phyloP scores from a whole-genome alignment of 1,140 invertebrate genomes.

The Drosophila seguyi region DNA sequence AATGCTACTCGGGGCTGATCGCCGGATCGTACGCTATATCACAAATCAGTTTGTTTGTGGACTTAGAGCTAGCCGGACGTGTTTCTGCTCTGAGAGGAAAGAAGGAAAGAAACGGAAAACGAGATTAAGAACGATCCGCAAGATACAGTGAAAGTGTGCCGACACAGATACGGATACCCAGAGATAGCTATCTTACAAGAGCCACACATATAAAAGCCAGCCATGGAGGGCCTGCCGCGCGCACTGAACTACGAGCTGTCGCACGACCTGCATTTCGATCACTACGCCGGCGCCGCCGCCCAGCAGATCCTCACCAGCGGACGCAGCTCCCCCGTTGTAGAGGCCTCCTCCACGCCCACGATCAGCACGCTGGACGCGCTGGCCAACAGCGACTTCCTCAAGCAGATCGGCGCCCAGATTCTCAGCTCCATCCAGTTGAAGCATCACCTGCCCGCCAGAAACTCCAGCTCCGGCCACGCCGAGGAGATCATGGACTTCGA shows the following conservation, averaged over 20 bases:
- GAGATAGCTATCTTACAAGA: constrained; percentile 16
- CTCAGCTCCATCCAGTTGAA: constrained; percentile 78
- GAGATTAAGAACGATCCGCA: constrained; percentile 31
- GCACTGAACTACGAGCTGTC: constrained; percentile 80
- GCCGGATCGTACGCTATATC: constrained; percentile 26
- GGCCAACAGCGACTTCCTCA: constrained; percentile 70
- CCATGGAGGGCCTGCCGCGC: constrained; percentile 71
- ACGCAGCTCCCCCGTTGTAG: constrained; percentile 41
- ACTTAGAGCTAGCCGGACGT: constrained; percentile 62
- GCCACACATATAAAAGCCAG: constrained; percentile 52
- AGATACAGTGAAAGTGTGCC: constrained; percentile 72
- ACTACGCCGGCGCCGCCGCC: constrained; percentile 61
- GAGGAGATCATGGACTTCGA: constrained; percentile 68
- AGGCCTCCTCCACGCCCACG: constrained; percentile 66
- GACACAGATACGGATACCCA: constrained; percentile 34
- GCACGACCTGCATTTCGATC: constrained; percentile 77
- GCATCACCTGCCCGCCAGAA: constrained; percentile 40
- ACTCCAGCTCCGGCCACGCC: constrained; percentile 32
- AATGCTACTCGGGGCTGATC: constrained; percentile 37
- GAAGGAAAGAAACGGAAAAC: constrained; percentile 13
- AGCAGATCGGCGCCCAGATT: constrained; percentile 72
- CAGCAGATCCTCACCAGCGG: constrained; percentile 72
- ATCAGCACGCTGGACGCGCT: constrained; percentile 57
- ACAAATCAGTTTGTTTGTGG: constrained; percentile 73
- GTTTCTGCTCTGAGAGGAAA: constrained; percentile 28